A percentile compares a stretch with the other conserved stretches of the same genome.
Conservation (phyloP, 2,113 vertebrate species). For the Hoplias malabaricus region DNA sequence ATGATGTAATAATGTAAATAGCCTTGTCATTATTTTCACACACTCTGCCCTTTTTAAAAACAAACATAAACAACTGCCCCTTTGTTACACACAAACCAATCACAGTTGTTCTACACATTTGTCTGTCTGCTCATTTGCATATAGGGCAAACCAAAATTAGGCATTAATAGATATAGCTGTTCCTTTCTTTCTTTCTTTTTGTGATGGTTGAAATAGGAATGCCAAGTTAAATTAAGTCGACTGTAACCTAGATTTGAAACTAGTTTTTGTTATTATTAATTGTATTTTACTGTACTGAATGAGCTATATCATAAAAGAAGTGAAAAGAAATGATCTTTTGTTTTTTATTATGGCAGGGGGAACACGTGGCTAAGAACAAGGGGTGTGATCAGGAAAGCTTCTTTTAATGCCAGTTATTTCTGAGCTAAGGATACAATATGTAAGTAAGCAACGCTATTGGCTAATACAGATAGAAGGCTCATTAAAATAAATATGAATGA, state of each 20-base stretch:
- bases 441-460: background rate
- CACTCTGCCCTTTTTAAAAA: constrained; percentile 33
- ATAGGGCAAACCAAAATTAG: constrained; percentile 42
- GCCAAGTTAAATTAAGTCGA: constrained; percentile 44
- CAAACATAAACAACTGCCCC: constrained; percentile 26
- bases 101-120: constrained; percentile 24
- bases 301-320: constrained; percentile 44
- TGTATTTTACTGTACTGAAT: constrained; percentile 62
- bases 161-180: constrained; percentile 38
- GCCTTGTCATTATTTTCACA: constrained; percentile 32
- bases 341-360: background rate
- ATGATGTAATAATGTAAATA: constrained; percentile 24
- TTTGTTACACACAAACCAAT: constrained; percentile 2
- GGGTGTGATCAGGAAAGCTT: constrained; percentile 57
- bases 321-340: background rate
- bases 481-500: constrained; percentile 39
- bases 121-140: constrained; percentile 46
- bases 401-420: constrained; percentile 69
- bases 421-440: constrained; percentile 41
- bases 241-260: constrained; percentile 53
- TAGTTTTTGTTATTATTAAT: constrained; percentile 52
- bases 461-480: constrained; percentile 19
- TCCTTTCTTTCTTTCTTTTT: constrained; percentile 1
- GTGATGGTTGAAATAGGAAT: constrained; percentile 53
- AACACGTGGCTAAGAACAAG: background rate